phyloP scores from a whole-genome alignment of 2,797 vertebrate species.

The Siniperca undulata region DNA sequence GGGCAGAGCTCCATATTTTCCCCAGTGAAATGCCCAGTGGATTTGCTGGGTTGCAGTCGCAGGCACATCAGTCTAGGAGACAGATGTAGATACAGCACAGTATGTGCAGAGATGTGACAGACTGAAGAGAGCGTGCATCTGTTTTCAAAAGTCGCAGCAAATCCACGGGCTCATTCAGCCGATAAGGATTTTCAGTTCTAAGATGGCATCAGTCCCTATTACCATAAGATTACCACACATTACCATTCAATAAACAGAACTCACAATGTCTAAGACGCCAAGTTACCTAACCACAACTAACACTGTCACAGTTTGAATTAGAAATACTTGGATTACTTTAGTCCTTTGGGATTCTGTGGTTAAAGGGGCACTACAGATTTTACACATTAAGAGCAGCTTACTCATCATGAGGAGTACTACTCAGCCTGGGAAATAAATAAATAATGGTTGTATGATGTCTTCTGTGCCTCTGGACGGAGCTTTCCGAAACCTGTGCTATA shows the following conservation, averaged over 20 bases:
- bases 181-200: constrained; percentile 75
- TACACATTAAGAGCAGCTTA: constrained; percentile 14
- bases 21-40: constrained; percentile 54
- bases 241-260: constrained; percentile 58
- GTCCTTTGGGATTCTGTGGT: constrained; percentile 20
- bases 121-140: constrained; percentile 48
- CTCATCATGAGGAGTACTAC: neutral
- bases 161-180: constrained; percentile 78
- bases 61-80: constrained; percentile 50
- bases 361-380: constrained; percentile 2
- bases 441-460: constrained; percentile 19
- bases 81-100: constrained; percentile 46
- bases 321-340: constrained; percentile 9
- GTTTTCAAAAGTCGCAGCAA: constrained; percentile 72
- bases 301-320: constrained; percentile 3
- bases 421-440: constrained; percentile 10
- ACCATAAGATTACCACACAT: constrained; percentile 79
- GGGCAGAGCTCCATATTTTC: constrained; percentile 60
- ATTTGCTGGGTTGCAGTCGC: constrained; percentile 54
- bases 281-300: constrained; percentile 45
- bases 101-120: constrained; percentile 47
- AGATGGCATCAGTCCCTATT: constrained; percentile 65
- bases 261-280: constrained; percentile 15
- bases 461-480: constrained; percentile 11
- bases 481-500: neutral